Base-by-base conservation (phyloP, 2,113 vertebrate species). In the Ivindomyrus marchei region DNA sequence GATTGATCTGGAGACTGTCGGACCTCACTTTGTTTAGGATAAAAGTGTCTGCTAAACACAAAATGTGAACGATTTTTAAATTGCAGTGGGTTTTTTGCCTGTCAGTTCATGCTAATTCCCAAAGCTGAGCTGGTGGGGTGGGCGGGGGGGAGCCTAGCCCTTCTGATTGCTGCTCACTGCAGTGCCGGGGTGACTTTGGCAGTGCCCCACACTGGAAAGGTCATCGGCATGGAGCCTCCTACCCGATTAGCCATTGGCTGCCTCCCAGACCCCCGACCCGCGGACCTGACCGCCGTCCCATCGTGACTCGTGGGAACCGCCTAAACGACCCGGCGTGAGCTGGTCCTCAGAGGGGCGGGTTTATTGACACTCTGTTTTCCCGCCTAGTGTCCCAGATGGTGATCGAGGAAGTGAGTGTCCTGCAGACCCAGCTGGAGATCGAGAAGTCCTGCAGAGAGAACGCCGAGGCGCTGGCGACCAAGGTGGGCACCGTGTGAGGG, bases 391-490 rank as follows among this genome's bases (percentile, higher is more conserved):
- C 96, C 91, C 96, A 96, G 94, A 96, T 97, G 96, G 96, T 97
- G 93, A 96, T 97, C n/a, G 96, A 97, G 93, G 96, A 97, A 92
- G 96, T 97, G 89, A 95, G 94, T 21, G 95, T 95, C 58, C 91
- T 97, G 91, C 96, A 96, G 94, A 96, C 96, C 84, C 96, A 97
- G 93, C 96, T 97, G 89, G 96, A 96, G 92, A 96, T 97, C 4
- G 96, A 97, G 91, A 97, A 96, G 93, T 96, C 96, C 0, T 97
- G 96, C 88, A 92, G 96, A 70, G 96, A 97, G 92, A 97, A 96
- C 92, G 96, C 96, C 10, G 96, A 97, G 90, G 96, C 96, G 27
- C 91, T 97, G 90, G 96, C 96, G 77, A 96, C 96, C 62, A 96
- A 96, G 96, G 96, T 96, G 85, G 45, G 84, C 24, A 13, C 36